phyloP scores from a whole-genome alignment of 2,888 invertebrate species.

The Philereme vetulata region DNA sequence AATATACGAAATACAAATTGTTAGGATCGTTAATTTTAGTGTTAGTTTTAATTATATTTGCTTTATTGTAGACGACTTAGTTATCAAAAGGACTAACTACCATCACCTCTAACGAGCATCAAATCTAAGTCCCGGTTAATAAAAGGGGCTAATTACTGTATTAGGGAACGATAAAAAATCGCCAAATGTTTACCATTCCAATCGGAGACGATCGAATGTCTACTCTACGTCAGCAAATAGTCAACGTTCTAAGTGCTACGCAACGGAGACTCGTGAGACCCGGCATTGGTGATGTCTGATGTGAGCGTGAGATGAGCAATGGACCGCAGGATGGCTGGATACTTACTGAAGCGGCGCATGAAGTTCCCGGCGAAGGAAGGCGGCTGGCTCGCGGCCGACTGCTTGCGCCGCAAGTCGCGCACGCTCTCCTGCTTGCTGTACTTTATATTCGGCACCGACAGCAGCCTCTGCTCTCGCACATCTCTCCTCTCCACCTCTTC shows the following conservation, averaged over 20 bases:
- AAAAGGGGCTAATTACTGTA: slow-evolving; percentile 57
- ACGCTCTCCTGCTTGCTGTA: slow-evolving; percentile 76
- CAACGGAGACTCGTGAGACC: slow-evolving; percentile 48
- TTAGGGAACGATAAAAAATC: slow-evolving; percentile 63
- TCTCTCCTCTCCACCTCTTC: slow-evolving; percentile 53
- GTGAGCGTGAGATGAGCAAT: slow-evolving; percentile 44
- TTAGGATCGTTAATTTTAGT: slow-evolving; percentile 31
- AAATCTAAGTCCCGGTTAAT: slow-evolving; percentile 54
- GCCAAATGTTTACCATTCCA: slow-evolving; percentile 77
- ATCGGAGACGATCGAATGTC: slow-evolving; percentile 63
- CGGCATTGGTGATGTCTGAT: slow-evolving; percentile 44
- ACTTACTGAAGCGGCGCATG: slow-evolving; percentile 96
- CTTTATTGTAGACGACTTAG: slow-evolving; percentile 44
- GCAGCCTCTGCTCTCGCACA: slow-evolving; percentile 86
- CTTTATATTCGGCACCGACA: slow-evolving; percentile 91
- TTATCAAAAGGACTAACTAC: slow-evolving; percentile 63
- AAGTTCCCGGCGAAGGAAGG: slow-evolving; percentile 88
- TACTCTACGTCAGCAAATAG: slow-evolving; percentile 64
- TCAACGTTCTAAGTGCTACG: slow-evolving; percentile 56
- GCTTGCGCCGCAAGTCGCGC: slow-evolving; percentile 83
- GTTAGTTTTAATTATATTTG: slow-evolving; percentile 34
- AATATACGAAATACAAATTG: slow-evolving; percentile 30
- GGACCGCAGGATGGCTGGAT: slow-evolving; percentile 52
- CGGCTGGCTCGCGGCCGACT: slow-evolving; percentile 60
- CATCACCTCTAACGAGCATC: slow-evolving; percentile 68